phyloP scores from a whole-genome alignment of 2,888 invertebrate species.

The Dermolepida albohirtum region DNA sequence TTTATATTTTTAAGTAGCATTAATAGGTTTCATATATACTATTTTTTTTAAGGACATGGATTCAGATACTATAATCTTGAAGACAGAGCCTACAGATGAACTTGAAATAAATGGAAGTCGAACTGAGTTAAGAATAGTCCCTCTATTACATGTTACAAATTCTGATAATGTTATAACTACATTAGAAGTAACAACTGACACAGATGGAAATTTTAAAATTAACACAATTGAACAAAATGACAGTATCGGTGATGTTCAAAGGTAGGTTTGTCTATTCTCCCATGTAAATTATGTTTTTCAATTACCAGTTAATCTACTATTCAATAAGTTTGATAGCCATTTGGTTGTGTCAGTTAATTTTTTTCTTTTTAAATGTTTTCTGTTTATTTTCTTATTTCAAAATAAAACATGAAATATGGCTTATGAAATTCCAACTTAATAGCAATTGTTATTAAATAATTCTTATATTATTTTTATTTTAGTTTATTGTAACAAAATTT shows the following conservation, averaged over 20 bases:
- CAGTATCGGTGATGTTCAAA: conserved; percentile 41
- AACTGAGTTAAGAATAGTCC: conserved; percentile 42
- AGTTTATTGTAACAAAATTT: too few species aligned
- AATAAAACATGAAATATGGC: too few species aligned
- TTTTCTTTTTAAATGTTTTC: too few species aligned
- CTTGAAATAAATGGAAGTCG: conserved; percentile 29
- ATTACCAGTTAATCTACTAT: neutral
- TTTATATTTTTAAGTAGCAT: conserved; percentile 10
- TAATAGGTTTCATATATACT: neutral
- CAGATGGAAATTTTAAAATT: conserved; percentile 54
- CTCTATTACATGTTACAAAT: conserved; percentile 37
- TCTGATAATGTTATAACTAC: conserved; percentile 41
- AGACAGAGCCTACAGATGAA: conserved; percentile 35
- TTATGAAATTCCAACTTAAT: neutral
- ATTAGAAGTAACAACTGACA: conserved; percentile 48
- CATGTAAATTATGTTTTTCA: neutral
- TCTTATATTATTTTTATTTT: neutral
- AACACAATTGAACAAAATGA: conserved; percentile 47
- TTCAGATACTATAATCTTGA: conserved; percentile 27
- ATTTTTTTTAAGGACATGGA: conserved; percentile 32
- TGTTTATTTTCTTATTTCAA: too few species aligned
- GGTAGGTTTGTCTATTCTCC: conserved; percentile 39
- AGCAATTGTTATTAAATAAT: neutral
- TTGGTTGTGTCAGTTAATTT: too few species aligned
- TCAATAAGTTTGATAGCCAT: neutral